A percentile compares a stretch with the other conserved stretches of the same genome.
Evolutionary conservation across 2,113 vertebrate species (phyloP).

Genomic region (Oryzias woworae): DNA sequence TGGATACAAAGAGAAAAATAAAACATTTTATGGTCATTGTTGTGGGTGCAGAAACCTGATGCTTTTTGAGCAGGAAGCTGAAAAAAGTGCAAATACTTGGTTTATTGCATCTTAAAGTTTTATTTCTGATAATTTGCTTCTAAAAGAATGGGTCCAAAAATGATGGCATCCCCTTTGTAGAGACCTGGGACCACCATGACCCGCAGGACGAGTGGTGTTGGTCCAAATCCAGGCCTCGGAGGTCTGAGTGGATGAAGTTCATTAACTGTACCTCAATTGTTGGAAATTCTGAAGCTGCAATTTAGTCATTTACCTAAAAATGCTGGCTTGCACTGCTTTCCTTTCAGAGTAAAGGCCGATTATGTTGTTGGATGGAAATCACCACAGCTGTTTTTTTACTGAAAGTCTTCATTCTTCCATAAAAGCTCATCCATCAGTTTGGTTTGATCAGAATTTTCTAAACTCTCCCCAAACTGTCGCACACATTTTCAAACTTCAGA

Average conservation of each 20-base stretch:
- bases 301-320: constrained; percentile 17
- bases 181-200: neutral
- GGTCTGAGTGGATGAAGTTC: neutral
- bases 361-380: constrained; percentile 4
- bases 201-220: neutral
- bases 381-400: neutral
- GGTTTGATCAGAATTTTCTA: no score
- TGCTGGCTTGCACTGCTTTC: constrained; percentile 10
- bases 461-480: no score
- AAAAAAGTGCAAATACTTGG: no score
- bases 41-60: no score
- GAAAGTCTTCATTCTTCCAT: no score
- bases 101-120: neutral
- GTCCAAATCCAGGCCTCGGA: neutral
- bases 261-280: neutral
- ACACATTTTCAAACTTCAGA: no score
- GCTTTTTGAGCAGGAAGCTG: no score
- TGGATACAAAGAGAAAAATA: no score
- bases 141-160: neutral
- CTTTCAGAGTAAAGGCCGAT: neutral
- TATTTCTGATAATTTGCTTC: neutral
- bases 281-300: neutral
- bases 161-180: neutral
- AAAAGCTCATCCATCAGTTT: no score
- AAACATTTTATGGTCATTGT: no score